Base-by-base conservation (phyloP, 2,888 invertebrate species). In the Congeria kusceri region DNA sequence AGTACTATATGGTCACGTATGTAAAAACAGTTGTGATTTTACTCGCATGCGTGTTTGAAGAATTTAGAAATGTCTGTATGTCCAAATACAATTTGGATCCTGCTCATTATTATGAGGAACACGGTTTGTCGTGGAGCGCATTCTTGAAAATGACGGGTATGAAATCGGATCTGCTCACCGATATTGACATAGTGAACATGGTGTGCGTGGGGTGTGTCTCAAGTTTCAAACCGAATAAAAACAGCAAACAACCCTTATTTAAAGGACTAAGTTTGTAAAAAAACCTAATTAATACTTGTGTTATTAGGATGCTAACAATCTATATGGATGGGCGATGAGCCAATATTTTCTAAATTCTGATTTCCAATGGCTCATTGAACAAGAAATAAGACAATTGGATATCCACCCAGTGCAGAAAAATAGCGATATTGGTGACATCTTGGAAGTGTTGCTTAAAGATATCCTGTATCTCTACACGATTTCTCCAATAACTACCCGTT, bases 41-140 rank as follows among this genome's bases (percentile, higher is more conserved):
- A 28, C 49, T 44, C 7, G 87, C n/a, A n/a, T n/a, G n/a, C n/a
- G n/a, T n/a, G n/a, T n/a, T n/a, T n/a, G n/a, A n/a, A n/a, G n/a
- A n/a, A n/a, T n/a, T n/a, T n/a, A n/a, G n/a, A n/a, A n/a, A n/a
- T n/a, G n/a, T n/a, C n/a, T n/a, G n/a, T n/a, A n/a, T n/a, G n/a
- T 91, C 86, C 29, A 74, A 77, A 28, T 90, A 90, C 71, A 62
- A 86, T 58, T 73, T 91, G 56, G 90, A 91, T 77, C 88, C 89
- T 7, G 77, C 64, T 0, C 77, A 81, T 29, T 92, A 90, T 71
- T 90, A 73, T 61, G 88, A 86, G 7, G 69, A 78, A 58, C 91
- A 91, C 9, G 88, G 88, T 11, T 73, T 92, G 28, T 83, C 89
- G 23, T 92, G 91, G 90, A 87, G 89, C 77, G 89, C 89, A 3